Conservation (phyloP, 2,113 vertebrate genomes). For the Petrocephalus zakoni region DNA sequence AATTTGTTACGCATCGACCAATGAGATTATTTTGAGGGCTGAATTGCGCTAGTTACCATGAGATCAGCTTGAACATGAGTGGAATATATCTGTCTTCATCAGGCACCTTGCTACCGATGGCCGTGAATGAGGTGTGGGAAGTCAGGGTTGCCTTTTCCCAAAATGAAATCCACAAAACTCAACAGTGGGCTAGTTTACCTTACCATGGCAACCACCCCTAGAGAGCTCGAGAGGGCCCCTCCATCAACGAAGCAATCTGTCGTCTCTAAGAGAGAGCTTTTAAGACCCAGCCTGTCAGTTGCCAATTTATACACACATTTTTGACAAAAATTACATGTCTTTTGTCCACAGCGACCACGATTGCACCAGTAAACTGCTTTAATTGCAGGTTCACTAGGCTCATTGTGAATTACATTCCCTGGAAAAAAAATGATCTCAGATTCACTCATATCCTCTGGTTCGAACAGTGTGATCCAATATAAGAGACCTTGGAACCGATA, state of each 20-base stretch:
- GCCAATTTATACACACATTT: not conserved
- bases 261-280: not conserved
- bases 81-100: not conserved
- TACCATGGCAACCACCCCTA: not conserved
- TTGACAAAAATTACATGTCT: not conserved
- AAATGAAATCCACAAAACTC: not conserved
- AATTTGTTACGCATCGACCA: not conserved
- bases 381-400: constrained; percentile 8
- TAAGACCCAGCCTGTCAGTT: not conserved
- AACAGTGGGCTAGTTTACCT: not conserved
- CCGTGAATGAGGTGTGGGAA: not conserved
- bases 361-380: not conserved
- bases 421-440: not conserved
- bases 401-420: constrained; percentile 3
- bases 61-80: not conserved
- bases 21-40: not conserved
- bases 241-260: constrained; percentile 8
- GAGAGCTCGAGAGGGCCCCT: not conserved
- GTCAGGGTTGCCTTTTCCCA: not conserved
- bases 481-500: not conserved
- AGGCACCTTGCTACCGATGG: not conserved
- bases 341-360: not conserved
- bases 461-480: not conserved
- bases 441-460: not conserved
- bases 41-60: not conserved